Conservation (phyloP, 2,888 invertebrate species). For the Andrena camellia region DNA sequence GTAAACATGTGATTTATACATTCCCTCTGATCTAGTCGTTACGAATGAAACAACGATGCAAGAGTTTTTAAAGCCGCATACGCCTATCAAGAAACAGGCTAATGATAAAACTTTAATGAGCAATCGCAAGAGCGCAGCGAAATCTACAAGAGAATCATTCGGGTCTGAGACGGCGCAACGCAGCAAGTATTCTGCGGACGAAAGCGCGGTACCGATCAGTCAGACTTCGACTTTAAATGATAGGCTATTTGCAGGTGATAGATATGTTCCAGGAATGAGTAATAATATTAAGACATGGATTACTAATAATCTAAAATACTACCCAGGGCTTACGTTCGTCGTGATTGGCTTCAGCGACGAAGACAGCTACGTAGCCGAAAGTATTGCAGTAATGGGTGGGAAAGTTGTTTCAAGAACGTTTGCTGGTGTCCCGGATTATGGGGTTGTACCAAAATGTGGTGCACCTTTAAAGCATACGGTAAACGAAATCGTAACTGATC, state of each 20-base stretch:
- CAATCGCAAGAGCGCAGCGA: neutral
- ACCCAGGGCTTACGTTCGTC: slow-evolving; percentile 82
- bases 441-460: slow-evolving; percentile 87
- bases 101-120: slow-evolving; percentile 6
- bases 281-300: neutral
- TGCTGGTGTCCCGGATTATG: slow-evolving; percentile 88
- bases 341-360: slow-evolving; percentile 86
- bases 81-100: slow-evolving; percentile 9
- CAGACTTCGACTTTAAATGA: slow-evolving; percentile 72
- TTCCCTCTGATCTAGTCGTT: slow-evolving; percentile 34
- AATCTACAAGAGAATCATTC: neutral
- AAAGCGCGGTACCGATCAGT: slow-evolving; percentile 77
- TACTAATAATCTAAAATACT: slow-evolving; percentile 9
- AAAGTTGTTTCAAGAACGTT: slow-evolving; percentile 85
- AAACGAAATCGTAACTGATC: slow-evolving; percentile 89
- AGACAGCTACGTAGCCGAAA: slow-evolving; percentile 83
- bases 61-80: slow-evolving; percentile 60
- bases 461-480: slow-evolving; percentile 86
- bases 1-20: neutral
- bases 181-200: slow-evolving; percentile 47
- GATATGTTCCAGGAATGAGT: neutral
- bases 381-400: slow-evolving; percentile 87
- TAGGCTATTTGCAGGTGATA: slow-evolving; percentile 76
- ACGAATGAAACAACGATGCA: slow-evolving; percentile 60
- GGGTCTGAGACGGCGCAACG: slow-evolving; percentile 4